Conservation (phyloP, 2,113 vertebrate species). For the Verasper variegatus region DNA sequence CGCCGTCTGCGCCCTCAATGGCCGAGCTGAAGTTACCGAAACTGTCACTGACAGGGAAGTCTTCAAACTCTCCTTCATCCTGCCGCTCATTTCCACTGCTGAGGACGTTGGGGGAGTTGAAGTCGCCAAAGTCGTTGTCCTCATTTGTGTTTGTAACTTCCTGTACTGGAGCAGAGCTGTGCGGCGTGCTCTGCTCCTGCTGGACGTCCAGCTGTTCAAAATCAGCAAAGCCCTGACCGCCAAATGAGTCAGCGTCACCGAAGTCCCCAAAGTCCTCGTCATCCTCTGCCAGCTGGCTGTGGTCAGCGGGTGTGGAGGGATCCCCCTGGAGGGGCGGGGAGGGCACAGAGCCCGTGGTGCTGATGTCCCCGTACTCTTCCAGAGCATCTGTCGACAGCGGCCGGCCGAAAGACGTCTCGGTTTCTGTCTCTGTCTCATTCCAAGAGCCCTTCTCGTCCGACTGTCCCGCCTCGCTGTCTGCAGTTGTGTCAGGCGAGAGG, state of each 20-base stretch:
- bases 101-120: constrained; percentile 79
- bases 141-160: constrained; percentile 40
- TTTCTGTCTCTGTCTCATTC: constrained; percentile 68
- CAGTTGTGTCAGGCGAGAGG: background rate
- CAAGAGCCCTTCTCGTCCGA: constrained; percentile 64
- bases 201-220: constrained; percentile 71
- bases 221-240: constrained; percentile 75
- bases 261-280: constrained; percentile 82
- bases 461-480: constrained; percentile 40
- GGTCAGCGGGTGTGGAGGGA: constrained; percentile 62
- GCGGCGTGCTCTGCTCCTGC: too few species aligned
- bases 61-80: constrained; percentile 44
- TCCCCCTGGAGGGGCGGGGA: constrained; percentile 74
- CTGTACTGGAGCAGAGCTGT: background rate
- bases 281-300: constrained; percentile 73
- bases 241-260: constrained; percentile 78
- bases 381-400: constrained; percentile 76
- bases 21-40: constrained; percentile 94
- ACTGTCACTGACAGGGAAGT: constrained; percentile 87
- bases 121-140: constrained; percentile 88
- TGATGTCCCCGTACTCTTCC: constrained; percentile 89
- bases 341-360: constrained; percentile 82
- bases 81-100: background rate
- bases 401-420: constrained; percentile 77
- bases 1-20: constrained; percentile 44